Evolutionary conservation across 64 coral and sea anemone genomes (phyloP), one percentile per base, ranked within the genome.

Genomic region (Porites lutea): DNA sequence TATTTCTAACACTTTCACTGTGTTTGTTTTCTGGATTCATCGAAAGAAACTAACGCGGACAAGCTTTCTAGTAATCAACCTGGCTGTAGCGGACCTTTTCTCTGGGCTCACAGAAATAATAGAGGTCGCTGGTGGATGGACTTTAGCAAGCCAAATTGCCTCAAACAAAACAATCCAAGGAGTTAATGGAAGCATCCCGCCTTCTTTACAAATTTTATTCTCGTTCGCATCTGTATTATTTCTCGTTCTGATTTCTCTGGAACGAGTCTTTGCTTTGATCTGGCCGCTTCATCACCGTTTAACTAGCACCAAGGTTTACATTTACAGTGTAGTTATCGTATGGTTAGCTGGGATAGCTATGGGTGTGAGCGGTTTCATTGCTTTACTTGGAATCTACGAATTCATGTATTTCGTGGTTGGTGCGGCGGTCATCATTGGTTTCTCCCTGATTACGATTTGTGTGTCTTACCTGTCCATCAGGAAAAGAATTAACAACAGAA

Each of bases 1-100:
- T 43, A 5, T 59, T 7, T 53, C 10, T 9, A 79, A 79, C 15
- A 12, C 9, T 59, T 79, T 79, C 53, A 79, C 77, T 21, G 55
- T 79, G 46, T 79, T 59, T 14, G 77, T 79, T 22, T 79, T 79
- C 22, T 79, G 77, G 77, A 79, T 59, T 44, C 9, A 79, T 55
- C 55, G 77, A 59, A 57, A 22, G 53, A 79, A 59, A 79, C 55
- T 79, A 20, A 57, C 37, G 21, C 77, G 77, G 13, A 79, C 77
- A 5, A 60, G 5, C 3, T 79, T 79, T 15, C n/a, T 79, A 16
- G 53, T 79, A 13, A 59, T 79, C 19, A 79, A 79, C 77, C 15
- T 79, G 8, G 54, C 77, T 5, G 53, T 79, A 2, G 77, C 77
- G 4, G 77, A 79, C 44, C 22, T 79, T 27, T 55, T 79, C 4